Evolutionary conservation across 2,888 invertebrate genomes (phyloP), one percentile per base, ranked within the genome.

Genomic region (Drosophila nigricruria): DNA sequence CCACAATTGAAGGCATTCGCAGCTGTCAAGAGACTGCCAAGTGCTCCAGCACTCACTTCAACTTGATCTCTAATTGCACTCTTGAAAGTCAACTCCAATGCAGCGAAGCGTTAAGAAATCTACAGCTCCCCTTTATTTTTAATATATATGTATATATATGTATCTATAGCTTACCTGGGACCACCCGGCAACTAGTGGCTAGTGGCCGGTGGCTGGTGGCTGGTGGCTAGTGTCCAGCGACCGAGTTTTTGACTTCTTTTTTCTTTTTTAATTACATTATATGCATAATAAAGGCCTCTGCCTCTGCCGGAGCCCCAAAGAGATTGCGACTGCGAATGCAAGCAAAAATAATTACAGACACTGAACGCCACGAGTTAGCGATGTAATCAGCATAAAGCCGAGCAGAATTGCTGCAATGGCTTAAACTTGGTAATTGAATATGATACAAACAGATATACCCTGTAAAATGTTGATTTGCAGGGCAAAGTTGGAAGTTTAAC

Each of bases 191-290:
- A 49, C 42, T 32, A 23, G 36, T 38, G 25, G 40, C 52, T 12
- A 40, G 52, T 47, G n/a, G 10, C n/a, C n/a, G n/a, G 4, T 47
- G 25, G 25, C 85, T 70, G 47, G 79, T n/a, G 52, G 40, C 36
- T 30, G 25, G 43, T 45, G 20, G 34, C 64, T 40, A 54, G 54
- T 59, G 77, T 57, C 72, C 73, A 38, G 47, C 32, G 42, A 40
- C 47, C 20, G 12, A 40, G 45, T 57, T 53, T 20, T 50, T 30
- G 67, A 50, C 62, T 59, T 63, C 43, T 68, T 77, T 80, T 86
- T n/a, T n/a, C 66, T 77, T 80, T 86, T 89, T 87, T 89, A 87
- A 82, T 82, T 82, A 89, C 85, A 89, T 89, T 89, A 83, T 81
- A 72, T 89, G 79, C 82, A 87, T 89, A 87, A 82, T 89, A 89